Conservation (phyloP, 2,888 invertebrate species). For the Erebia aethiops region DNA sequence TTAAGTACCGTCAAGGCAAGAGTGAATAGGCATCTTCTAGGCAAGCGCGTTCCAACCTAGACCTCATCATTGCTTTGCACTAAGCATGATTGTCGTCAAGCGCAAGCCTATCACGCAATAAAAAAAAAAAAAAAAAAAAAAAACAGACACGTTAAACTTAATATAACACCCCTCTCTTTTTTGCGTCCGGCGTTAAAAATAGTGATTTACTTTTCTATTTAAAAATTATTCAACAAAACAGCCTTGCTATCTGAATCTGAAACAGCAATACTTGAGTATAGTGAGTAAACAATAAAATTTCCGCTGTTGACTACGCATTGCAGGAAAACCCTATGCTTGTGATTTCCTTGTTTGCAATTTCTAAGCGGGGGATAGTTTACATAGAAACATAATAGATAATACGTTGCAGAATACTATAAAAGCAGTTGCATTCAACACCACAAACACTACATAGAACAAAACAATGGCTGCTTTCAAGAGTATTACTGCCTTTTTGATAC, state of each 20-base stretch:
- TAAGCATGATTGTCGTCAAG: too few species aligned
- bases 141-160: too few species aligned
- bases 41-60: too few species aligned
- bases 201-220: too few species aligned
- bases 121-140: too few species aligned
- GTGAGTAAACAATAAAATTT: slow-evolving; percentile 48
- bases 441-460: slow-evolving; percentile 30
- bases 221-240: neutral
- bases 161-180: too few species aligned
- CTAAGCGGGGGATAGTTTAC: slow-evolving; percentile 44
- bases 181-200: too few species aligned
- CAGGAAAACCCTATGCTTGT: slow-evolving; percentile 50
- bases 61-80: too few species aligned
- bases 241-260: neutral
- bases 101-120: too few species aligned
- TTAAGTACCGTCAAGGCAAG: too few species aligned
- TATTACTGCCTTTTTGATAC: slow-evolving; percentile 36
- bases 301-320: slow-evolving; percentile 43
- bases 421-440: slow-evolving; percentile 41
- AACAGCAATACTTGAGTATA: slow-evolving; percentile 9
- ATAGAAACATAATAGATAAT: slow-evolving; percentile 36
- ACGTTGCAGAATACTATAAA: slow-evolving; percentile 47
- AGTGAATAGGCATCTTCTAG: too few species aligned
- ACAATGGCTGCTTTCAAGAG: slow-evolving; percentile 45
- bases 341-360: slow-evolving; percentile 52